Evolutionary conservation across 2,113 vertebrate species (phyloP).

Genomic region (Zosterops borbonicus): DNA sequence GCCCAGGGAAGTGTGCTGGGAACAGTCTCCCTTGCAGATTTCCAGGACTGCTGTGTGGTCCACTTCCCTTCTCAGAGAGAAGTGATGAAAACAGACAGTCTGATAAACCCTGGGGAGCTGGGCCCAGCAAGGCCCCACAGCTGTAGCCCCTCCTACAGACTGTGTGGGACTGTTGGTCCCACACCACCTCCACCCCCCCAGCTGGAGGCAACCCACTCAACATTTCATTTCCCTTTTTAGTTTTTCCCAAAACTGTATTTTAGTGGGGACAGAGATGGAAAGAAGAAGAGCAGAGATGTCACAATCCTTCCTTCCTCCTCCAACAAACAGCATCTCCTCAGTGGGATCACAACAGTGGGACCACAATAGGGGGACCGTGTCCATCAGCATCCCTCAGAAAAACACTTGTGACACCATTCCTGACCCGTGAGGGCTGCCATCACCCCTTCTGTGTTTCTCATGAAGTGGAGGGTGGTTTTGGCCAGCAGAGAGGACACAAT

Average conservation of each 20-base stretch:
- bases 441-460: background rate
- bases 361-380: accelerated
- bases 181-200: background rate
- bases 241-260: background rate
- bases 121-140: background rate
- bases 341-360: accelerated
- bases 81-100: conserved; percentile 10
- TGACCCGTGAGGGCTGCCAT: background rate
- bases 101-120: background rate
- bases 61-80: conserved; percentile 26
- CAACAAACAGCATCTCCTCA: background rate
- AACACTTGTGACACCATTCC: accelerated
- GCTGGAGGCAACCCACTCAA: background rate
- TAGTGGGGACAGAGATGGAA: background rate
- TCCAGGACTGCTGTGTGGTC: conserved; percentile 62
- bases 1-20: conserved; percentile 8
- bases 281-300: background rate
- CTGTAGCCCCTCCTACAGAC: background rate
- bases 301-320: background rate
- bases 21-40: background rate
- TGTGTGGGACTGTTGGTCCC: background rate
- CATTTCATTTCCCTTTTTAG: background rate
- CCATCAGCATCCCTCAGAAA: background rate
- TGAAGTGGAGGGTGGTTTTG: background rate
- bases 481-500: background rate